These are phyloP conservation scores for Hirtodrosophila alboralis DNA, from an alignment of 2,888 invertebrate species.

Conservation along the genomic window DNA sequence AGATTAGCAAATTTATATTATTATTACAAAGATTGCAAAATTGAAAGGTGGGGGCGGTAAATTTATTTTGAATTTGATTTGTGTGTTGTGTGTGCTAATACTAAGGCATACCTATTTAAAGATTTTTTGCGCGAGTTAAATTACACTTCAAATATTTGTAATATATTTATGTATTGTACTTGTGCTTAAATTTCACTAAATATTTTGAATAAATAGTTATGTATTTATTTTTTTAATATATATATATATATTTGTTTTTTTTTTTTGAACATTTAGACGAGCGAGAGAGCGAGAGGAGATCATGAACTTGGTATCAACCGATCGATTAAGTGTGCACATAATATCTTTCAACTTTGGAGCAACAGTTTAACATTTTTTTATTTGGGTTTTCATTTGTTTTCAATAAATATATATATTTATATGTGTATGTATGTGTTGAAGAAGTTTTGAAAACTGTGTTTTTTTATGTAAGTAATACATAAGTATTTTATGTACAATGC, in stretches of 20 bases:
- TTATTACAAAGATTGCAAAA: not conserved
- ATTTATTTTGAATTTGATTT: conserved; percentile 14
- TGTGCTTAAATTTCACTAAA: conserved; percentile 25
- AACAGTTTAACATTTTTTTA: conserved; percentile 72
- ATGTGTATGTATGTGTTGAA: not conserved
- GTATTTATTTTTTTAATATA: conserved; percentile 14
- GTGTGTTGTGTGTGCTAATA: conserved; percentile 36
- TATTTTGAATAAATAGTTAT: conserved; percentile 26
- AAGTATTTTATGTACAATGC: conserved; percentile 57
- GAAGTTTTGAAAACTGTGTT: conserved; percentile 5
- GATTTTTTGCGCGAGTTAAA: conserved; percentile 74
- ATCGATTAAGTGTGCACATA: conserved; percentile 41
- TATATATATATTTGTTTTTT: conserved; percentile 14
- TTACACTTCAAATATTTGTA: conserved; percentile 55
- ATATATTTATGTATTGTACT: conserved; percentile 29
- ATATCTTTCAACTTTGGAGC: conserved; percentile 66
- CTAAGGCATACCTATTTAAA: conserved; percentile 79
- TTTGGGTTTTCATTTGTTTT: conserved; percentile 35
- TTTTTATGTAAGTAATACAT: conserved; percentile 14
- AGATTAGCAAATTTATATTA: not conserved
- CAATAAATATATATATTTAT: conserved; percentile 30
- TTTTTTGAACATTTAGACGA: conserved; percentile 50
- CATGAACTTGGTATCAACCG: conserved; percentile 35
- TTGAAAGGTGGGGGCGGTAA: conserved; percentile 8
- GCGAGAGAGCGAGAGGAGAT: conserved; percentile 52